These are phyloP conservation scores for Malacoraja senta DNA, from an alignment of 2,797 vertebrate genomes.

Conservation along the genomic window DNA sequence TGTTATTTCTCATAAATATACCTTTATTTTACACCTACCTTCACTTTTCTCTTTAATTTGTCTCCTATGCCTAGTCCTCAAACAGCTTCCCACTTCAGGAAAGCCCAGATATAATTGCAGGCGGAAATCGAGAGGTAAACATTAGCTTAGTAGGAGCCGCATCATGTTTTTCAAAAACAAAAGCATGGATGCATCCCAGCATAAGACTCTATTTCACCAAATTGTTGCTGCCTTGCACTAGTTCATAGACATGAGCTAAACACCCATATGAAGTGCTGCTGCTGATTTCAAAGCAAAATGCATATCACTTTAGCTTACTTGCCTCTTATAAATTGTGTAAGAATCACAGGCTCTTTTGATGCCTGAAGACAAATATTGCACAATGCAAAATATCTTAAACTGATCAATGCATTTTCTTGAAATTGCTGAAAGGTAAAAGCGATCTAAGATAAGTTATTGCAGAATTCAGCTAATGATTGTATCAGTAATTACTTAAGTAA, in stretches of 20 bases:
- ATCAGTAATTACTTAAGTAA: too few species aligned
- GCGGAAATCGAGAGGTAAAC: slow-evolving; percentile 78
- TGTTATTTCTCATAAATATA: not conserved
- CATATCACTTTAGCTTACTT: not conserved
- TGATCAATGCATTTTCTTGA: not conserved
- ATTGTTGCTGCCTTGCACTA: not conserved
- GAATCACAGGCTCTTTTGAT: too few species aligned
- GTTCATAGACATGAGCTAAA: not conserved
- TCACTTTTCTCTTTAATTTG: slow-evolving; percentile 39
- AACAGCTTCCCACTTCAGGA: slow-evolving; percentile 77
- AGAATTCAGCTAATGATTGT: not conserved
- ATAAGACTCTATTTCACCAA: not conserved
- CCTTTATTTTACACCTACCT: not conserved
- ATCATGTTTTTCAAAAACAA: not conserved
- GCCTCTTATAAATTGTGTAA: not conserved
- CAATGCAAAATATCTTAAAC: not conserved
- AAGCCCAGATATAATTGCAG: slow-evolving; percentile 80
- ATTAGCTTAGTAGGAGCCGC: not conserved
- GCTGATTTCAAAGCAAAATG: not conserved
- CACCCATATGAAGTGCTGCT: not conserved
- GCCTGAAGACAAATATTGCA: not conserved
- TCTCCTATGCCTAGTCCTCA: slow-evolving; percentile 44
- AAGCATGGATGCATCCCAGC: slow-evolving; percentile 25
- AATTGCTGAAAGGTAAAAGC: not conserved
- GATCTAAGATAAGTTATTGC: not conserved